Conservation (phyloP, 1,140 invertebrate genomes). For the Drosophila nikananu region DNA sequence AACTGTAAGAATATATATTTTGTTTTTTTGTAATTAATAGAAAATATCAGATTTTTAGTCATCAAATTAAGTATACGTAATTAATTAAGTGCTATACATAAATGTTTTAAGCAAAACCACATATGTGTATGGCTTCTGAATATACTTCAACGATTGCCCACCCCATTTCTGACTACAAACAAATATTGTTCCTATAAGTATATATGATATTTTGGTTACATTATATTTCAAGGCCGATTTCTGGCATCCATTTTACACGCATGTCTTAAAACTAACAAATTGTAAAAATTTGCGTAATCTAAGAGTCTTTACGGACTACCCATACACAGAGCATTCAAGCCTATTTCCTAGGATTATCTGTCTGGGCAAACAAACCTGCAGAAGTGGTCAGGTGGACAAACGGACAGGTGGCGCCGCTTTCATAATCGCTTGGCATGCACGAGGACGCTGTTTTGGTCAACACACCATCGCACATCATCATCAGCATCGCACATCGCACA, state of each 20-base stretch:
- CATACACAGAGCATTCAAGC: constrained; percentile 10
- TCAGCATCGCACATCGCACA: constrained; percentile 18
- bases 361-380: background rate
- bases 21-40: background rate
- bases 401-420: constrained; percentile 50
- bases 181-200: background rate
- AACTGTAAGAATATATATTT: too few species aligned
- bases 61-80: background rate
- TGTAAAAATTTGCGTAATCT: constrained; percentile 10
- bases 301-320: background rate
- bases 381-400: background rate
- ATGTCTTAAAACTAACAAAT: constrained; percentile 21
- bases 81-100: background rate
- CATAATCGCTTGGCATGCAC: constrained; percentile 64
- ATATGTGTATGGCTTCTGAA: too few species aligned
- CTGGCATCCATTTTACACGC: background rate
- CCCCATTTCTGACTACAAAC: too few species aligned
- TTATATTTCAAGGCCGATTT: constrained; percentile 5
- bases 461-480: constrained; percentile 23
- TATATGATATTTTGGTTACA: background rate
- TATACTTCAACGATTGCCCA: too few species aligned
- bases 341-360: constrained; percentile 19
- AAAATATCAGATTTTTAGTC: background rate
- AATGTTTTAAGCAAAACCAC: too few species aligned
- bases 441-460: constrained; percentile 40